These are phyloP conservation scores for Campoletis sonorensis DNA, from an alignment of 1,140 invertebrate genomes.

Conservation along the genomic window DNA sequence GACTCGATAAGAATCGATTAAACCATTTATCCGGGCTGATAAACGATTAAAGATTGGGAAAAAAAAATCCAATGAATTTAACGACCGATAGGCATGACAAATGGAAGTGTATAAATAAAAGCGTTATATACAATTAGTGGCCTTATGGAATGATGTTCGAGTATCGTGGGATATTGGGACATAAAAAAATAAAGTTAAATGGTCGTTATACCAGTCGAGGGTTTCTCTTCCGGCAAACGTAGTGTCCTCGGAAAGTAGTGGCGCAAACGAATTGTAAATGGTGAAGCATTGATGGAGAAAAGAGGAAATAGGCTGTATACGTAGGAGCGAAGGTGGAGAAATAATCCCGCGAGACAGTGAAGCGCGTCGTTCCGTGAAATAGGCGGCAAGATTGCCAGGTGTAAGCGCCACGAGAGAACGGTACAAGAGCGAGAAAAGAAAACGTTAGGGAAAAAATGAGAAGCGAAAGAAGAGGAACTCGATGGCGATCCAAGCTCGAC, in stretches of 20 bases:
- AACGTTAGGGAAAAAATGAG: not conserved
- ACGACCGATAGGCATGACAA: too few relatives aligned
- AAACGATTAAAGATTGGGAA: constrained; percentile 6
- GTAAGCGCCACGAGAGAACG: constrained; percentile 45
- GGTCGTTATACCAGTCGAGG: too few relatives aligned
- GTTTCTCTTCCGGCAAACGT: too few relatives aligned
- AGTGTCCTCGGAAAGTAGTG: too few relatives aligned
- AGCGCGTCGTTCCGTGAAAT: constrained; percentile 67
- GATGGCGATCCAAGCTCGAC: constrained; percentile 36
- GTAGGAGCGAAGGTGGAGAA: constrained; percentile 53
- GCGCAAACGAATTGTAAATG: not conserved
- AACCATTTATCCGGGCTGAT: not conserved
- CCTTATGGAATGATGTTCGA: not conserved
- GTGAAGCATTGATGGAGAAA: not conserved
- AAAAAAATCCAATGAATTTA: constrained; percentile 23
- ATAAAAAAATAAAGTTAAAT: too few relatives aligned
- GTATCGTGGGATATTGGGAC: too few relatives aligned
- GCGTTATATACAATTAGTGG: not conserved
- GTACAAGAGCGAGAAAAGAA: not conserved
- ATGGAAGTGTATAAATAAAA: too few relatives aligned
- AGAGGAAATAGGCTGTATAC: not conserved
- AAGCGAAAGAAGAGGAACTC: constrained; percentile 12
- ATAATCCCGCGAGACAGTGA: constrained; percentile 67
- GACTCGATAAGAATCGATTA: constrained; percentile 24
- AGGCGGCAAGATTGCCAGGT: constrained; percentile 61